Evolutionary conservation across 2,888 invertebrate species (phyloP), one percentile per base, ranked within the genome.

Genomic region (Siphonodentalium dalli): DNA sequence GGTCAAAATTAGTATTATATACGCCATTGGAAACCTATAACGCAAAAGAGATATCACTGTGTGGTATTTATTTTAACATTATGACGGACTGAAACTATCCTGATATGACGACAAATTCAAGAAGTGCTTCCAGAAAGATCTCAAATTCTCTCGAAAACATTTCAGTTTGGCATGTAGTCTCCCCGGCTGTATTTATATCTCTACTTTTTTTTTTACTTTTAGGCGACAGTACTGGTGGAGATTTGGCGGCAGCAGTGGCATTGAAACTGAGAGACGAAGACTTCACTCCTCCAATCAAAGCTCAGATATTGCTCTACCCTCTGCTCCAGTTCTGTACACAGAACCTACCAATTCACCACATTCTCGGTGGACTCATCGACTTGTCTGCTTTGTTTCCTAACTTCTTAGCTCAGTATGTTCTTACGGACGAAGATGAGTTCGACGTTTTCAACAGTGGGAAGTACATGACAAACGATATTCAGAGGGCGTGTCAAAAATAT

Each of bases 261-360:
- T 15, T 47, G 15, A 39, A 38, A 26, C 35, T 47, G 23, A 47
- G 39, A 11, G 38, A 35, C 8, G 47, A 47, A n/a, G 23, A 26
- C 5, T 28, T 38, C 9, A 13, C 24, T 8, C 33, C 38, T 1
- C 2, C 27, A 39, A 34, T 35, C 2, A 27, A 35, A n/a, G 15
- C 27, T 26, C 50, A 50, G 35, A 33, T 50, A 18, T 24, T 50
- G 13, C 42, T 50, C 29, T 50, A 50, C 33, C 50, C 50, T n/a
- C 27, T 26, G 23, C 18, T 42, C 26, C 50, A 50, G 35, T 35
- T 24, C 28, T 31, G 35, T 11, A 43, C 42, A 21, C 26, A 26
- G 8, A 27, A 23, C 20, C 35, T 43, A 20, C 50, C 50, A 15
- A 23, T 28, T 26, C 37, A 47, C 21, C 20, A 38, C 23, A 37